A percentile compares a stretch with the other conserved stretches of the same genome.
phyloP scores from a whole-genome alignment of 53 echinoderm and acorn worm genomes.

The Astropecten irregularis region DNA sequence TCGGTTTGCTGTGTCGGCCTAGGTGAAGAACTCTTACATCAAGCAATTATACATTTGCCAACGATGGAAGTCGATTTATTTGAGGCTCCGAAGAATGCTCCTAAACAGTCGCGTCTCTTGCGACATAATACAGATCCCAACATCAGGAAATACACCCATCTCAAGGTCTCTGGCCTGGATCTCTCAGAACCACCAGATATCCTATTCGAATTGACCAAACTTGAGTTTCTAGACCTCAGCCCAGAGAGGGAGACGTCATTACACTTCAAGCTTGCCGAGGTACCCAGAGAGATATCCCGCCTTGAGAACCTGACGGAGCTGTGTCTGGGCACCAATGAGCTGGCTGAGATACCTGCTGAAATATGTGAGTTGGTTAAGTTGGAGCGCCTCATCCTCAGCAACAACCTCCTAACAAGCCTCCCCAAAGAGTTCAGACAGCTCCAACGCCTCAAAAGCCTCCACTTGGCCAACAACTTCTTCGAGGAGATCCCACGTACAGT shows the following conservation, averaged over 20 bases:
- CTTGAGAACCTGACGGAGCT: conserved; percentile 76
- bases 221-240: conserved; percentile 85
- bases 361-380: conserved; percentile 73
- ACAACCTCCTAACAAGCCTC: conserved; percentile 82
- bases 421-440: conserved; percentile 69
- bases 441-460: conserved; percentile 74
- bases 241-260: conserved; percentile 78
- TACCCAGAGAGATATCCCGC: conserved; percentile 60
- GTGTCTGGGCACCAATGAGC: conserved; percentile 92
- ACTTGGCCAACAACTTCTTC: conserved; percentile 91
- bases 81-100: not conserved
- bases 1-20: too few relatives aligned
- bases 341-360: conserved; percentile 65
- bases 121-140: conserved; percentile 7
- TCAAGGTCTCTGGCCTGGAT: conserved; percentile 83
- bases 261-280: conserved; percentile 64
- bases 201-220: conserved; percentile 69
- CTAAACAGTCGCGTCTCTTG: not conserved
- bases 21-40: not conserved
- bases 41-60: not conserved
- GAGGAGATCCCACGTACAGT: conserved; percentile 73
- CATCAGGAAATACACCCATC: conserved; percentile 61
- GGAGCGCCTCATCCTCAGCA: conserved; percentile 88
- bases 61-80: not conserved
- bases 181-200: conserved; percentile 69